Percentiles rank a stretch among this genome's conserved stretches.
phyloP scores from a whole-genome alignment of 2,797 vertebrate species.

The Naso thynnoides region DNA sequence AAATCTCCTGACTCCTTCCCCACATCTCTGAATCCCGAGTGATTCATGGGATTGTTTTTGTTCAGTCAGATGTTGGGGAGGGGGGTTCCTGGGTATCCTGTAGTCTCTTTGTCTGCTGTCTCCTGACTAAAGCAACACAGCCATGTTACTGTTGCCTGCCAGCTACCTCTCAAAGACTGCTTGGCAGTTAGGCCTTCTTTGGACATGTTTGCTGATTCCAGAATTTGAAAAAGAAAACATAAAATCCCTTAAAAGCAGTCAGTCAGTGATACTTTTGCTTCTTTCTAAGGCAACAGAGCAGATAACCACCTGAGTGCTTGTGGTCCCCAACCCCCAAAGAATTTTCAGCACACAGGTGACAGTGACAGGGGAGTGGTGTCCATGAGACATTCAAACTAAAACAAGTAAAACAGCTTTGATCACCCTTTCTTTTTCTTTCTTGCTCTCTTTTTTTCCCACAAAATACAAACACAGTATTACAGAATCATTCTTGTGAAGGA shows the following conservation, averaged over 20 bases:
- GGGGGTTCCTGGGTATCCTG: slow-evolving; percentile 78
- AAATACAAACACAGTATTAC: slow-evolving; percentile 14
- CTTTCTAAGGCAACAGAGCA: slow-evolving; percentile 51
- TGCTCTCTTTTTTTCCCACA: neutral
- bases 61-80: slow-evolving; percentile 79
- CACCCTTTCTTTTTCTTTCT: neutral
- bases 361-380: slow-evolving; percentile 51
- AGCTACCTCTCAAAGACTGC: slow-evolving; percentile 65
- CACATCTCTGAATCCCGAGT: slow-evolving; percentile 80
- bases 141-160: slow-evolving; percentile 74
- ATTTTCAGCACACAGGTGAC: slow-evolving; percentile 75
- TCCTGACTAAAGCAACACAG: slow-evolving; percentile 74
- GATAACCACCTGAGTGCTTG: slow-evolving; percentile 56
- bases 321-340: slow-evolving; percentile 64
- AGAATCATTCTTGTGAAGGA: slow-evolving; percentile 17
- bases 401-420: neutral
- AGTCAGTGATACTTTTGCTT: slow-evolving; percentile 32
- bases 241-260: slow-evolving; percentile 38
- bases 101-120: slow-evolving; percentile 86
- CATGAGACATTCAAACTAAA: slow-evolving; percentile 33
- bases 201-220: slow-evolving; percentile 49
- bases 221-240: slow-evolving; percentile 15
- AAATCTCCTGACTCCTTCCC: slow-evolving; percentile 81
- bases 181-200: slow-evolving; percentile 53
- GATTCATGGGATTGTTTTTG: slow-evolving; percentile 86